Evolutionary conservation across 2,888 invertebrate species (phyloP), one percentile per base, ranked within the genome.

Genomic region (Fragum whitleyi): DNA sequence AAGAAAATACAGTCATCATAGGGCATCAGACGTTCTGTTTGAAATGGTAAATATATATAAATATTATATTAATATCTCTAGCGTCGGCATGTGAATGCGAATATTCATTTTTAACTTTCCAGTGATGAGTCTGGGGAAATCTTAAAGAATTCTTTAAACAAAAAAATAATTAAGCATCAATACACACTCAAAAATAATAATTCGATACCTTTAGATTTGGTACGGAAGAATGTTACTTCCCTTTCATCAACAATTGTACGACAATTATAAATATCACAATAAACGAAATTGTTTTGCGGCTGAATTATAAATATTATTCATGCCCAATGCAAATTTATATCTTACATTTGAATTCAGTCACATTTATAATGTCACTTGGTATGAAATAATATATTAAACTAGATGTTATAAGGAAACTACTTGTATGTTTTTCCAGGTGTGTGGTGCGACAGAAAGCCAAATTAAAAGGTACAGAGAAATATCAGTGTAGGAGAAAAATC

Each of bases 1-100:
- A 57, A n/a, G 57, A 23, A n/a, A n/a, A 23, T 57, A 57, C 57
- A 57, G 57, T 57, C 57, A 57, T 7, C 57, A 57, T n/a, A 57
- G 21, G 26, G 57, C 57, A 11, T n/a, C 57, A 3, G 3, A 2
- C 11, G 14, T 26, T 9, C 11, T 57, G 2, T 57, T 57, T 23
- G 57, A 57, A 3, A 7, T 23, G 57, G 57, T 57, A 57, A 11
- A 23, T 57, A n/a, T 57, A 21, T 23, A 7, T 9, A n/a, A n/a
- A 21, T 23, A 14, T 26, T 57, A 21, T 14, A 5, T 21, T 19
- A 3, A 57, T 57, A 21, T 7, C 3, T 21, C 21, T 21, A 23
- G 26, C 14, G 26, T 21, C 26, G 26, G 21, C 57, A n/a, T 16
- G 19, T 19, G 14, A 47, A 47, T 47, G 5, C 5, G 3, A 47